These are phyloP conservation scores for Pelmatolapia mariae DNA, from an alignment of 2,113 vertebrate genomes.

Conservation along the genomic window DNA sequence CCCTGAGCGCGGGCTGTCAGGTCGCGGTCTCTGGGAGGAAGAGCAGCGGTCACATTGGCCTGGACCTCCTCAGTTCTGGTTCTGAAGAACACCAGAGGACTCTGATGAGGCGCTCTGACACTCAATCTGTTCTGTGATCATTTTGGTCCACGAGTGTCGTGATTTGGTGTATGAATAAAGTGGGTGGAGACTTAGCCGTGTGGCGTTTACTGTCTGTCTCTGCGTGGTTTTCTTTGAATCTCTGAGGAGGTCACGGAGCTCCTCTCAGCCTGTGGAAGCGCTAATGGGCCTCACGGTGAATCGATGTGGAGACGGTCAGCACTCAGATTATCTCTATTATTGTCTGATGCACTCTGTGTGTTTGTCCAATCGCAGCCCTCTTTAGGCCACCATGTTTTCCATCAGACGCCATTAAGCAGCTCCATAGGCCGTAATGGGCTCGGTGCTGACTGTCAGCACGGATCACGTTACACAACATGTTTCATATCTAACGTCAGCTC, in stretches of 20 bases:
- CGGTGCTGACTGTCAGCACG: not conserved
- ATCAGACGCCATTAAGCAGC: not conserved
- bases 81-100: not conserved
- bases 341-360: not conserved
- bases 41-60: not conserved
- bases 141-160: not conserved
- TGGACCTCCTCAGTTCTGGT: not conserved
- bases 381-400: not conserved
- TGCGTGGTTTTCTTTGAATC: not conserved
- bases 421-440: conserved; percentile 3
- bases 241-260: not conserved
- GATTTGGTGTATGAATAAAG: not conserved
- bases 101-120: not conserved
- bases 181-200: not conserved
- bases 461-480: not conserved
- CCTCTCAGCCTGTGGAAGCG: not conserved
- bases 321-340: not conserved
- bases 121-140: not conserved
- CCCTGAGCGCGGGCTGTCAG: not conserved
- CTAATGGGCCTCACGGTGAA: not conserved
- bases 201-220: not conserved
- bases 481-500: not conserved
- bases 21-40: not conserved
- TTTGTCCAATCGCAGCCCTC: not conserved
- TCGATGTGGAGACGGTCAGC: not conserved